Evolutionary conservation across 2,888 invertebrate species (phyloP), one percentile per base, ranked within the genome.

Genomic region (Parnassius smintheus): DNA sequence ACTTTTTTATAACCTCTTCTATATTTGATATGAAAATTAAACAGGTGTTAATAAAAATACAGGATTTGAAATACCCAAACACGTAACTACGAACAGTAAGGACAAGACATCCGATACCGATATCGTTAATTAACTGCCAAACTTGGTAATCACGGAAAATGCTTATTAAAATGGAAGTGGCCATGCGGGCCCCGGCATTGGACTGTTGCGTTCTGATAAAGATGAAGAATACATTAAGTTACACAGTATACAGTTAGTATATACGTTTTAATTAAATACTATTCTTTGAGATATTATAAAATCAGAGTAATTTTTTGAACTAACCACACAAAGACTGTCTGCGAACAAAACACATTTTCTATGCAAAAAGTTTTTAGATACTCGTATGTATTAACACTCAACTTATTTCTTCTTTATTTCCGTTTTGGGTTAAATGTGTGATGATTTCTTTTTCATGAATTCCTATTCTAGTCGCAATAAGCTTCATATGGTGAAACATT

Each of bases 401-500:
- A n/a, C 48, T 48, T 13, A 3, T 48, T 48, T 48, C 12, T 7
- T n/a, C 8, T n/a, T 12, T 48, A 48, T 48, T 48, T 48, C 48
- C 11, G n/a, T 48, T 48, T 48, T 48, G 4, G 3, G 48, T 13
- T 12, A n/a, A 48, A n/a, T 48, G 48, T 48, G 12, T 48, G 10
- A 48, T 48, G n/a, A 8, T 48, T 3, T 48, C 11, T 48, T 48
- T 48, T 48, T 13, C 13, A 13, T 48, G 8, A 48, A 48, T 48
- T 48, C 48, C 48, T 13, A 46, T 56, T 56, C 42, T 25, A 44
- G 49, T 48, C 53, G 25, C 42, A 18, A 25, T 52, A 45, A 62
- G 46, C 52, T 53, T 35, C 49, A 48, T 58, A 44, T 58, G 54
- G 57, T 62, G 51, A 45, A 57, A 62, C 48, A 12, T 62, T 62